Conservation (phyloP, 2,888 invertebrate genomes). For the Eupithecia pulchellata region DNA sequence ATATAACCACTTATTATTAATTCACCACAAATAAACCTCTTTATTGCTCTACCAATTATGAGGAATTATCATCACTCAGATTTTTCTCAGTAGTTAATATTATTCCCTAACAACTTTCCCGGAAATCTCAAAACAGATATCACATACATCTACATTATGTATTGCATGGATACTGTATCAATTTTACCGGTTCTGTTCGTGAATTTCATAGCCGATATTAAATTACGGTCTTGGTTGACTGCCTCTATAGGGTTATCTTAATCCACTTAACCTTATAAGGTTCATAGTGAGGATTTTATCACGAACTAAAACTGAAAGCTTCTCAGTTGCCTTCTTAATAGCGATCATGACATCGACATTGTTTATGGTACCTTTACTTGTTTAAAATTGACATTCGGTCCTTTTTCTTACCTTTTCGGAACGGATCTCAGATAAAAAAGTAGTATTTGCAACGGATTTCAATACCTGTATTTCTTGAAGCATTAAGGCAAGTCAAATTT, state of each 20-base stretch:
- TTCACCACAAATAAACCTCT: background rate
- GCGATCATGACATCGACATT: conserved; percentile 1
- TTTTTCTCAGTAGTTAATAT: background rate
- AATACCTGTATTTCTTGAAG: no score
- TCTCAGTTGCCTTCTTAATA: conserved; percentile 12
- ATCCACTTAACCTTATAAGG: conserved; percentile 14
- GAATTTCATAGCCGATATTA: conserved; percentile 8
- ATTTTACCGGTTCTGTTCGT: background rate
- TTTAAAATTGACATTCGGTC: background rate
- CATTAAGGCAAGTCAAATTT: no score
- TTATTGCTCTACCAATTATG: background rate
- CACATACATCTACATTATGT: no score
- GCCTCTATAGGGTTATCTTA: conserved; percentile 18
- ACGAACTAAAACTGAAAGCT: conserved; percentile 5
- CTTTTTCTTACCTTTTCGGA: no score
- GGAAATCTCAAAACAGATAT: background rate
- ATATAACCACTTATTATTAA: background rate
- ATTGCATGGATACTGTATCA: conserved; percentile 9
- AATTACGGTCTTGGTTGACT: conserved; percentile 17
- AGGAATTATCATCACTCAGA: background rate
- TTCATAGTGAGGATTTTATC: conserved; percentile 6
- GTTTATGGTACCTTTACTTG: background rate
- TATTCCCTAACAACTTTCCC: background rate
- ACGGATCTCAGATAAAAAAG: no score
- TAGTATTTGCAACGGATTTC: no score